Conservation (phyloP, 2,888 invertebrate genomes). For the Malthinus flaveolus region DNA sequence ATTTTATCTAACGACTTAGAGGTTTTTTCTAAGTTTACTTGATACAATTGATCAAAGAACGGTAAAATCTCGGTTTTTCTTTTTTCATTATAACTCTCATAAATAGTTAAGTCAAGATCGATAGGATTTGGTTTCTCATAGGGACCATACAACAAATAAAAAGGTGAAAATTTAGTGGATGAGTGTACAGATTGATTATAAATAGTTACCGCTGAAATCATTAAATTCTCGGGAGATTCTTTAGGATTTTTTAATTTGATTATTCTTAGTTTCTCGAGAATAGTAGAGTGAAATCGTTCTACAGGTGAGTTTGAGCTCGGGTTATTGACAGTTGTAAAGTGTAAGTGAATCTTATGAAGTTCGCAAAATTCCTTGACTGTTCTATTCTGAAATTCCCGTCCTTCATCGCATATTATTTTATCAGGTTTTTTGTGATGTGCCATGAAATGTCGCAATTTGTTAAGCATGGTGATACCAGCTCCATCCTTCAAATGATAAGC, state of each 20-base stretch:
- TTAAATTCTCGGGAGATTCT: not conserved
- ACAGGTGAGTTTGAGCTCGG: slow-evolving; percentile 2
- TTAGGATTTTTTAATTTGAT: not conserved
- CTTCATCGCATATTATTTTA: slow-evolving; percentile 5
- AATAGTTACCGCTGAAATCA: not conserved
- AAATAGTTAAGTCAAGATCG: not conserved
- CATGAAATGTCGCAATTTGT: slow-evolving; percentile 6
- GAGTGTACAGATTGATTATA: not conserved
- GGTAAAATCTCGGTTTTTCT: slow-evolving; percentile 2
- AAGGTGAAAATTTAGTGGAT: not conserved
- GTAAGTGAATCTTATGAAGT: not conserved
- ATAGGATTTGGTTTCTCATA: not conserved
- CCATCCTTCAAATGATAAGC: not conserved
- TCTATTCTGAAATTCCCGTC: slow-evolving; percentile 2
- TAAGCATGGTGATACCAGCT: not conserved
- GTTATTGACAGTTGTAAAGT: not conserved
- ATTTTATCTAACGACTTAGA: not conserved
- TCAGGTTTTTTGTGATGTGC: not conserved
- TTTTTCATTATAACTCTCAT: slow-evolving; percentile 24
- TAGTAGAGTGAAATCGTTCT: slow-evolving; percentile 6
- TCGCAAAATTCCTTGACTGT: not conserved
- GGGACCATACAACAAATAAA: not conserved
- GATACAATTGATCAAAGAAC: slow-evolving; percentile 2
- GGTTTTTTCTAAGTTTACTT: slow-evolving; percentile 4
- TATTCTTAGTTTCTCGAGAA: slow-evolving; percentile 5